Evolutionary conservation across 2,888 invertebrate genomes (phyloP), one percentile per base, ranked within the genome.

Genomic region (Aspidiotus rigidus): DNA sequence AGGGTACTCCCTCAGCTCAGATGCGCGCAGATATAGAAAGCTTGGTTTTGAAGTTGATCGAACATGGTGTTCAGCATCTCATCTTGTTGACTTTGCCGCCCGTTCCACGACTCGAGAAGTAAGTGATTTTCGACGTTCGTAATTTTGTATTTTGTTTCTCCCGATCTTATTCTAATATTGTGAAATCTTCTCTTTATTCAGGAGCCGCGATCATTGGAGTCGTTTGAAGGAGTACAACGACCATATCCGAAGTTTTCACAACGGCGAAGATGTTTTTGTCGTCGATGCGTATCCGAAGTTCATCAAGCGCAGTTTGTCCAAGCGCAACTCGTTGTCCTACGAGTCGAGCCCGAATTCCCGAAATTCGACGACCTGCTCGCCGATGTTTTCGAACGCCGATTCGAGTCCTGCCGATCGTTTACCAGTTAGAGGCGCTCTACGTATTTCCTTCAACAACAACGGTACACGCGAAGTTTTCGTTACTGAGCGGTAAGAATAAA

Each of bases 71-170:
- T 0, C 40, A 41, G 15, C 6, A 66, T n/a, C 2, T 66, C 3
- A 49, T 59, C 7, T 11, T 66, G 7, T 44, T 73, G 55, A 73
- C 73, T 61, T 17, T 73, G 11, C 73, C 73, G 28, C 73, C 73
- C 16, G 71, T 73, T 17, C 73, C 73, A 7, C 69, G 71, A 55
- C 63, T 73, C n/a, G 71, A 64, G 9, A 15, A 28, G 28, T 28
- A 28, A 28, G 28, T 28, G 28, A 28, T 28, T 28, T 28, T 28
- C 28, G 28, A 28, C 28, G 28, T 28, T 28, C 5, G 28, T 28
- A 28, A 28, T 28, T 5, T 28, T 28, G 28, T 28, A 28, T 28
- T 28, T 28, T 28, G 5, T 28, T 28, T 28, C 28, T 28, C 1
- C 28, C 28, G n/a, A 28, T 28, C 28, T 28, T 28, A 28, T 28